Percentiles rank a stretch among this genome's conserved stretches.
These are phyloP conservation scores for Heliconius cydno DNA, from an alignment of 2,888 invertebrate species.

Conservation along the genomic window DNA sequence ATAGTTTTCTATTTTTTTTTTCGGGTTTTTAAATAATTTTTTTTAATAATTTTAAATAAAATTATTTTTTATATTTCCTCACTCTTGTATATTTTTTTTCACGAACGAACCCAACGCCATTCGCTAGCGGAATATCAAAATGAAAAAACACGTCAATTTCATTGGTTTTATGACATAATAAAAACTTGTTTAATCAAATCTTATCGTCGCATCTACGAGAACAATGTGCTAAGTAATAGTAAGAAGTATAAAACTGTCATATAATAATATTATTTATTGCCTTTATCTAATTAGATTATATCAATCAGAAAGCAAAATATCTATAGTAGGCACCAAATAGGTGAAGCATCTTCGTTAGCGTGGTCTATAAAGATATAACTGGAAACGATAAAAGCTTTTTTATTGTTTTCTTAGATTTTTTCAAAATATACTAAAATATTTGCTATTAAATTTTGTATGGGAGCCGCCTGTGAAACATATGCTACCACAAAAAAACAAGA, in stretches of 20 bases:
- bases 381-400: too few species aligned
- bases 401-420: too few species aligned
- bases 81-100: background rate
- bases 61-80: background rate
- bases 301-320: background rate
- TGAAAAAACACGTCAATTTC: conserved; percentile 21
- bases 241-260: conserved; percentile 26
- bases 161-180: conserved; percentile 26
- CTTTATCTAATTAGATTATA: background rate
- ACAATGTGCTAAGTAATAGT: conserved; percentile 47
- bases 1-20: too few species aligned
- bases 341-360: background rate
- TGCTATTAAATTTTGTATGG: too few species aligned
- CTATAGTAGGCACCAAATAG: background rate
- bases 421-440: too few species aligned
- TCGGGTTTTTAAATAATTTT: too few species aligned
- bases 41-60: background rate
- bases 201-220: conserved; percentile 42
- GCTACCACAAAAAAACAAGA: too few species aligned
- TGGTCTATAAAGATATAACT: background rate
- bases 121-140: background rate
- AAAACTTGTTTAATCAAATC: conserved; percentile 55
- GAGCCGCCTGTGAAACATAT: too few species aligned
- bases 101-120: background rate
- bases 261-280: conserved; percentile 6